These are phyloP conservation scores for Enhydra lutris DNA, from an alignment of 2,113 vertebrate species.

Conservation along the genomic window DNA sequence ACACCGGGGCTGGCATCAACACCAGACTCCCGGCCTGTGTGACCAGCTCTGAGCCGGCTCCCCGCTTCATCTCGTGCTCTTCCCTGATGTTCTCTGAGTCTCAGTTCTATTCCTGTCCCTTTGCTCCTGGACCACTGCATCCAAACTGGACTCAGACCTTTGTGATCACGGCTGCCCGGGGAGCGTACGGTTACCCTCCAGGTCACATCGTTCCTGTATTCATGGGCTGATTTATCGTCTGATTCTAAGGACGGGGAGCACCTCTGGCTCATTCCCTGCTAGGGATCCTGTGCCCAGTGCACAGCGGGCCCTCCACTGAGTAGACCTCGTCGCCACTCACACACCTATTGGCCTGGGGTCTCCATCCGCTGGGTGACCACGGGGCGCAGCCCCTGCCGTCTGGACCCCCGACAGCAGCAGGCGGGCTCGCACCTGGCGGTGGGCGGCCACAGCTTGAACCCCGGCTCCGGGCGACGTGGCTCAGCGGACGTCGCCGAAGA, in stretches of 20 bases:
- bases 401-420: accelerated
- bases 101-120: background rate
- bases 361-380: accelerated
- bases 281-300: accelerated
- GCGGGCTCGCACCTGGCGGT: accelerated
- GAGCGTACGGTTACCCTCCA: accelerated
- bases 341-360: background rate
- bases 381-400: background rate
- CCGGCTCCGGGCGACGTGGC: background rate
- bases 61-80: background rate
- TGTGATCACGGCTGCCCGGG: accelerated
- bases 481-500: no score
- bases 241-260: no score
- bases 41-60: background rate
- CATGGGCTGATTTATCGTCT: background rate
- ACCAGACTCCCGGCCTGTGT: background rate
- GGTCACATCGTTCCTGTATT: accelerated
- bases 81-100: accelerated
- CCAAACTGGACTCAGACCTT: background rate
- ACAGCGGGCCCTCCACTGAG: background rate
- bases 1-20: accelerated
- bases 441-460: accelerated
- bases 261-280: background rate
- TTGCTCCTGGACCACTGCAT: accelerated
- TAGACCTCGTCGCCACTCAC: accelerated